Conservation (phyloP, 2,888 invertebrate genomes). For the Amphipoea lucens region DNA sequence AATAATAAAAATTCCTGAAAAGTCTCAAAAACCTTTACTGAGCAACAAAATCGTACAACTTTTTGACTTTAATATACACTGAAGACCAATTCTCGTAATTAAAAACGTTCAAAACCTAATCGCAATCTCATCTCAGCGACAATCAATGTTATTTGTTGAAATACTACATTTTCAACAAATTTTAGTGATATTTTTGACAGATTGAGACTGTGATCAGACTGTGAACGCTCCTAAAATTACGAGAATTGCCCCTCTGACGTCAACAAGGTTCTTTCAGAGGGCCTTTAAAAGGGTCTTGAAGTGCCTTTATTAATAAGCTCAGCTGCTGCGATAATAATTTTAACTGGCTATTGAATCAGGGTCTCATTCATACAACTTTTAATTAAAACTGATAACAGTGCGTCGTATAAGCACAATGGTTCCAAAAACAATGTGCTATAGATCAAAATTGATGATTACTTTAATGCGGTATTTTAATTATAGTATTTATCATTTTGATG, state of each 20-base stretch:
- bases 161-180: not conserved
- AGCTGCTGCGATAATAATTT: slow-evolving; percentile 53
- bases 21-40: not conserved
- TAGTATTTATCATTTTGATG: slow-evolving; percentile 30
- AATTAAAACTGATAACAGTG: slow-evolving; percentile 66
- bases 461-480: slow-evolving; percentile 37
- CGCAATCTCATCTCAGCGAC: not conserved
- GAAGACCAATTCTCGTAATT: too few species aligned
- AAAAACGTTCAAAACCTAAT: too few species aligned
- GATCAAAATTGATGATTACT: slow-evolving; percentile 54
- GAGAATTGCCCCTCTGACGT: not conserved
- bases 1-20: not conserved
- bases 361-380: slow-evolving; percentile 63
- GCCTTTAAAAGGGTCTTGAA: slow-evolving; percentile 18
- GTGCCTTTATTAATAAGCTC: slow-evolving; percentile 53
- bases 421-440: slow-evolving; percentile 40
- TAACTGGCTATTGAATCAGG: slow-evolving; percentile 47
- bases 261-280: slow-evolving; percentile 15
- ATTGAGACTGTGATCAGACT: not conserved
- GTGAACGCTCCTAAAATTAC: not conserved
- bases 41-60: slow-evolving; percentile 13
- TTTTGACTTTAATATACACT: slow-evolving; percentile 37
- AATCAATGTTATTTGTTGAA: not conserved
- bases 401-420: slow-evolving; percentile 38
- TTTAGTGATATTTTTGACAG: not conserved